Evolutionary conservation across 2,113 vertebrate species (phyloP).

Genomic region (Beaufortia kweichowensis): DNA sequence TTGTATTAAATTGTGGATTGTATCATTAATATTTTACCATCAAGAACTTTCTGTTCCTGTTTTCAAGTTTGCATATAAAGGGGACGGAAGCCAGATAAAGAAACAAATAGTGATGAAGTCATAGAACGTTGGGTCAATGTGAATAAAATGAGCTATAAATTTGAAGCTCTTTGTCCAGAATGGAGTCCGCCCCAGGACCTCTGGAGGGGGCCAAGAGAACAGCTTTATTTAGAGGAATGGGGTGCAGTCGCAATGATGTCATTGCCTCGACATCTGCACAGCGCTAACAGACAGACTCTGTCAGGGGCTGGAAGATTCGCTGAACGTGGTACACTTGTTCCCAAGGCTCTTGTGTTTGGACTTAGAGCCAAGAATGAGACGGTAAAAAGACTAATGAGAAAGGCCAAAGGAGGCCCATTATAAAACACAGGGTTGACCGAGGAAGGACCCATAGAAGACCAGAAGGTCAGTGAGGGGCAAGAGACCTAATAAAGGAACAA

Average conservation of each 20-base stretch:
- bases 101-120: conserved; percentile 36
- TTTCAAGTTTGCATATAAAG: conserved; percentile 19
- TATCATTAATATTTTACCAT: conserved; percentile 3
- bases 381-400: conserved; percentile 70
- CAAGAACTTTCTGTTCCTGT: conserved; percentile 20
- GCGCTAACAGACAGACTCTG: conserved; percentile 65
- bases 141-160: conserved; percentile 28
- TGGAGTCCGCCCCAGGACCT: conserved; percentile 16
- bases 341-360: conserved; percentile 56
- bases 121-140: conserved; percentile 28
- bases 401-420: conserved; percentile 13
- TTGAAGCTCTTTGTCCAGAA: conserved; percentile 31
- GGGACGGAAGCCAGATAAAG: conserved; percentile 22
- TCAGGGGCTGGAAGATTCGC: conserved; percentile 52
- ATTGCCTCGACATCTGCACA: conserved; percentile 69
- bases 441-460: neutral
- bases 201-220: conserved; percentile 33
- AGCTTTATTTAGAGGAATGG: conserved; percentile 54
- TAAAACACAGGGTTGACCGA: neutral
- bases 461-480: neutral
- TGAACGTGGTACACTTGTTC: conserved; percentile 37
- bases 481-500: neutral
- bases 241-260: conserved; percentile 70
- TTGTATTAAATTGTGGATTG: neutral
- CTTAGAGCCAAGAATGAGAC: conserved; percentile 62